These are phyloP conservation scores for Zygogramma bicolorata DNA, from an alignment of 2,888 invertebrate genomes.

Conservation along the genomic window DNA sequence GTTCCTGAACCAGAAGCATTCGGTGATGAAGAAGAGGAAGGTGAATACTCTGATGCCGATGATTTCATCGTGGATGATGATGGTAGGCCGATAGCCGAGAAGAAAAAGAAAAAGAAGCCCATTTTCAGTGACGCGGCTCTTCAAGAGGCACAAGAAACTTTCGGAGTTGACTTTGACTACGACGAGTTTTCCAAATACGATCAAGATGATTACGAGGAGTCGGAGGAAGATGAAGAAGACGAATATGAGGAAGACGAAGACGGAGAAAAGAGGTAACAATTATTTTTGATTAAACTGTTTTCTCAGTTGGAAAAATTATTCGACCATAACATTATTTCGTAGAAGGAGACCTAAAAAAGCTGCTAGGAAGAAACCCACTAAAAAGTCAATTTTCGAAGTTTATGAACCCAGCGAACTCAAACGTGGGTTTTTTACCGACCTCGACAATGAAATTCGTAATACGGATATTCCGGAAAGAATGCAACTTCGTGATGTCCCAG, in stretches of 20 bases:
- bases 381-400: constrained; percentile 91
- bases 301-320: neutral
- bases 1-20: constrained; percentile 74
- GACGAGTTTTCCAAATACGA: constrained; percentile 91
- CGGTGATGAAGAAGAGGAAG: constrained; percentile 78
- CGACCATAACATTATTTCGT: neutral
- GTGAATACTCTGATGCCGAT: constrained; percentile 89
- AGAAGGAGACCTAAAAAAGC: constrained; percentile 78
- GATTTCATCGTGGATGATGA: constrained; percentile 99
- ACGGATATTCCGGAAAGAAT: constrained; percentile 93
- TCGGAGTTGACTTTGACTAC: constrained; percentile 98
- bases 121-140: constrained; percentile 90
- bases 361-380: constrained; percentile 80
- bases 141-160: constrained; percentile 98
- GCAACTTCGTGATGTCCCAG: constrained; percentile 89
- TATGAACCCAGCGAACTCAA: constrained; percentile 98
- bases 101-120: constrained; percentile 82
- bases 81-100: constrained; percentile 86
- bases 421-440: constrained; percentile 94
- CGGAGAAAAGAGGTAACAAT: constrained; percentile 64
- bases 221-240: constrained; percentile 84
- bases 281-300: neutral
- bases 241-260: constrained; percentile 80
- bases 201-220: constrained; percentile 87
- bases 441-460: constrained; percentile 90